Percentiles rank a stretch among this genome's conserved stretches.
These are phyloP conservation scores for Ceryle rudis DNA, from an alignment of 2,797 vertebrate species.

Conservation along the genomic window DNA sequence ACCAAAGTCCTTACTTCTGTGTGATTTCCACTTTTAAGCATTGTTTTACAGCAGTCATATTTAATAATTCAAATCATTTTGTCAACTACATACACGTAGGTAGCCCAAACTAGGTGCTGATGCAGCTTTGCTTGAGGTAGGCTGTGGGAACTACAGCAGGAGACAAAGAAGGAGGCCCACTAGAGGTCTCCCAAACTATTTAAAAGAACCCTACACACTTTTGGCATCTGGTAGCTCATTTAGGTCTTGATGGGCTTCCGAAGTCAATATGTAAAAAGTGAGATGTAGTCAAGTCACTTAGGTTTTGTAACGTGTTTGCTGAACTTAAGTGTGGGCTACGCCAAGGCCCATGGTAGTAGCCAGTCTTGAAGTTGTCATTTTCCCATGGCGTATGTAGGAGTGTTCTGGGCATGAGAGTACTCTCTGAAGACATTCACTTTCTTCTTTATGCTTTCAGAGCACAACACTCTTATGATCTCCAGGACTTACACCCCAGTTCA, in stretches of 20 bases:
- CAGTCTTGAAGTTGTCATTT: neutral
- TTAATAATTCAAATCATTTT: neutral
- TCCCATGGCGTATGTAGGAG: fast-evolving
- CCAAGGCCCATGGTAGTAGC: neutral
- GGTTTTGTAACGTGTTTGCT: neutral
- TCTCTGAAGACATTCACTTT: neutral
- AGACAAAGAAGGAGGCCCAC: constrained; percentile 5
- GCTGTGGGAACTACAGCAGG: neutral
- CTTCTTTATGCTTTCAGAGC: neutral
- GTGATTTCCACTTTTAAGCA: neutral
- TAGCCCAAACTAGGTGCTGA: neutral
- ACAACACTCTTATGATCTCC: neutral
- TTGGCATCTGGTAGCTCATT: neutral
- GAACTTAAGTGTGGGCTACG: fast-evolving
- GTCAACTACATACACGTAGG: fast-evolving
- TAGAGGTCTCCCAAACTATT: constrained; percentile 53
- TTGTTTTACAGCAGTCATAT: neutral
- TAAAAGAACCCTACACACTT: neutral
- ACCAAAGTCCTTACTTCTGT: neutral
- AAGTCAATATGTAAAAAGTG: neutral
- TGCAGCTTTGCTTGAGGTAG: neutral
- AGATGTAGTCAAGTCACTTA: neutral
- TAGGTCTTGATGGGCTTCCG: neutral
- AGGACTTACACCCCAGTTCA: neutral
- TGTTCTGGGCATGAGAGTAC: fast-evolving